These are phyloP conservation scores for Pseudanteris insignis DNA, from an alignment of 2,888 invertebrate species.

Conservation along the genomic window DNA sequence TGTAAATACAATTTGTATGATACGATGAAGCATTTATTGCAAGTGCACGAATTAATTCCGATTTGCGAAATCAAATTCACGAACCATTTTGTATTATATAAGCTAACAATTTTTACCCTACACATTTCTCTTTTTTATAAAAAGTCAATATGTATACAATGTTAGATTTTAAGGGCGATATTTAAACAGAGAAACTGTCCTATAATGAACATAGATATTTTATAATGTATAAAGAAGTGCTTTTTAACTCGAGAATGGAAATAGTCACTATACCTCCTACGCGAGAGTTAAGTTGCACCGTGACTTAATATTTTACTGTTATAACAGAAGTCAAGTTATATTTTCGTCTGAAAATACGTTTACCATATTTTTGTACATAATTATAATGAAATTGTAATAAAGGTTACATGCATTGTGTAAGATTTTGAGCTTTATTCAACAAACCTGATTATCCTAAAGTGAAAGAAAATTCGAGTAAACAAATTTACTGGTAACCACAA, in stretches of 20 bases:
- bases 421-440: background rate
- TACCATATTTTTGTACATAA: slow-evolving; percentile 62
- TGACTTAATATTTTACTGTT: slow-evolving; percentile 54
- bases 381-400: slow-evolving; percentile 60
- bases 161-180: slow-evolving; percentile 52
- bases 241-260: slow-evolving; percentile 54
- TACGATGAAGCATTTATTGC: slow-evolving; percentile 52
- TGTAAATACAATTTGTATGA: slow-evolving; percentile 62
- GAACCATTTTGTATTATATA: slow-evolving; percentile 57
- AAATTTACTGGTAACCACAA: too few species aligned
- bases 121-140: slow-evolving; percentile 49
- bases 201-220: slow-evolving; percentile 52
- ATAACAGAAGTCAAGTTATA: slow-evolving; percentile 55
- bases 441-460: too few species aligned
- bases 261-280: slow-evolving; percentile 64
- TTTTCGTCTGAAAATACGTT: slow-evolving; percentile 57
- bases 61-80: slow-evolving; percentile 49
- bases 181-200: slow-evolving; percentile 53
- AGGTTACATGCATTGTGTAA: slow-evolving; percentile 46
- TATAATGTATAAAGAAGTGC: slow-evolving; percentile 55
- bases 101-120: slow-evolving; percentile 42
- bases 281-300: slow-evolving; percentile 53
- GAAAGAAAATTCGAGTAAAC: too few species aligned
- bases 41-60: slow-evolving; percentile 44
- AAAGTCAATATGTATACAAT: slow-evolving; percentile 61